A percentile compares a stretch with the other conserved stretches of the same genome.
Conservation (phyloP, 2,888 invertebrate species). For the Drosophila subquinaria region DNA sequence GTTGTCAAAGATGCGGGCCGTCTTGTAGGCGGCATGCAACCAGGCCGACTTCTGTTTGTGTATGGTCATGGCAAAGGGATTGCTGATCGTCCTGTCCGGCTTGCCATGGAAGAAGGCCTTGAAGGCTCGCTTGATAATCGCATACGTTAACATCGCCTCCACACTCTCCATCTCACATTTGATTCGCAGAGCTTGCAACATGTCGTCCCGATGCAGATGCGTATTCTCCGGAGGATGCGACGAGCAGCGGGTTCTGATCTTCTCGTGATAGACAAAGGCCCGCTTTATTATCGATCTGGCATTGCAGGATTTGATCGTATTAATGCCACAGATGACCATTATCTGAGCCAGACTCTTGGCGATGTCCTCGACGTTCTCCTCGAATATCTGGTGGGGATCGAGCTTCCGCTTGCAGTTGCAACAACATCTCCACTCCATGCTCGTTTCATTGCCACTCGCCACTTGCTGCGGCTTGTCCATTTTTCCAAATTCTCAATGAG, state of each 20-base stretch:
- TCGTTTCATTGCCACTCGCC: slow-evolving; percentile 4
- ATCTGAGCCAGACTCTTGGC: slow-evolving; percentile 68
- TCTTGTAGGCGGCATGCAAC: slow-evolving; percentile 81
- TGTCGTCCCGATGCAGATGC: slow-evolving; percentile 75
- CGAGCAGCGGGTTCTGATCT: slow-evolving; percentile 65
- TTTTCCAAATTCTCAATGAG: slow-evolving; percentile 17
- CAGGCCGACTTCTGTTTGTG: slow-evolving; percentile 73
- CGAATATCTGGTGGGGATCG: slow-evolving; percentile 67
- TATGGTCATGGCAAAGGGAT: slow-evolving; percentile 69
- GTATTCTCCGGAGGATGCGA: slow-evolving; percentile 33
- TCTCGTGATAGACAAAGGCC: slow-evolving; percentile 81
- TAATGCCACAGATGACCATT: slow-evolving; percentile 80
- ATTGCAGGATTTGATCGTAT: slow-evolving; percentile 71
- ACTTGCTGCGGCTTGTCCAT: slow-evolving; percentile 22
- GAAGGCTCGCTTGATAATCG: slow-evolving; percentile 81
- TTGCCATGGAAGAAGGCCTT: slow-evolving; percentile 83
- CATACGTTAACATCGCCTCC: slow-evolving; percentile 81
- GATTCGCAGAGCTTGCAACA: slow-evolving; percentile 76
- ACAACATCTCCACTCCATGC: slow-evolving; percentile 25
- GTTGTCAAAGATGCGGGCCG: slow-evolving; percentile 74
- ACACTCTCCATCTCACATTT: slow-evolving; percentile 79
- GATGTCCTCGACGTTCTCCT: slow-evolving; percentile 71
- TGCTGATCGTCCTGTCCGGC: slow-evolving; percentile 64
- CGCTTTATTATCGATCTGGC: slow-evolving; percentile 74
- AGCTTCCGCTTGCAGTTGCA: slow-evolving; percentile 67